Base-by-base conservation (phyloP, 2,888 invertebrate species). In the Eurytoma adleriae region DNA sequence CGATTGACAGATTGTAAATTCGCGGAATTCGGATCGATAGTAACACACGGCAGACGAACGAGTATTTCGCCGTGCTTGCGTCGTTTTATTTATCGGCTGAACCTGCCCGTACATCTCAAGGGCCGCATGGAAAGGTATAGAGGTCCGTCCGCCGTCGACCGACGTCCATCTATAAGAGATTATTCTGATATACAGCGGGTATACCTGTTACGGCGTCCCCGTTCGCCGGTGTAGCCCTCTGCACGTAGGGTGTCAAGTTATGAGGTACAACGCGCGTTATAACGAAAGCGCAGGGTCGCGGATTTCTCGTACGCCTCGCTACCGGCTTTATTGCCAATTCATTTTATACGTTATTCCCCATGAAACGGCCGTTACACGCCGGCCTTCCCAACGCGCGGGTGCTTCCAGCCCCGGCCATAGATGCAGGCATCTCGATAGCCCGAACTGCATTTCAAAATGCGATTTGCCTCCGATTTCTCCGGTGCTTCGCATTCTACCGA, bases 311-410 rank as follows among this genome's bases (percentile, higher is more conserved):
- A 30, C 54, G 75, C 73, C 81, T 84, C 83, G 86, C 85, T 87
- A 85, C 84, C 84, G 61, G 68, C 86, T 90, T 89, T 90, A 89
- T 87, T 86, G 87, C 86, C 89, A 88, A 89, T 90, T 89, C 87
- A 87, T 89, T 89, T 89, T 88, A 89, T 87, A 87, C 85, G 86
- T 87, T 88, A 88, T 87, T 88, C 86, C 86, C 85, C 87, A 86
- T 86, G 86, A 87, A 88, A 87, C 81, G 85, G 82, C 86, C 87
- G 86, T 87, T 87, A 86, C 78, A 57, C 24, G 20, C 70, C 54
- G 69, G 18, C 56, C 30, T 10, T 30, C n/a, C 24, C 54, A n/a
- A 27, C 24, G n/a, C 20, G 66, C 48, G 5, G 50, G 14, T 50
- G 20, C 20, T 16, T 14, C 52, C 24, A 52, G 52, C 10, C 48